A percentile compares a stretch with the other conserved stretches of the same genome.
Conservation (phyloP, 2,888 invertebrate species). For the Opisthograptis luteolata region DNA sequence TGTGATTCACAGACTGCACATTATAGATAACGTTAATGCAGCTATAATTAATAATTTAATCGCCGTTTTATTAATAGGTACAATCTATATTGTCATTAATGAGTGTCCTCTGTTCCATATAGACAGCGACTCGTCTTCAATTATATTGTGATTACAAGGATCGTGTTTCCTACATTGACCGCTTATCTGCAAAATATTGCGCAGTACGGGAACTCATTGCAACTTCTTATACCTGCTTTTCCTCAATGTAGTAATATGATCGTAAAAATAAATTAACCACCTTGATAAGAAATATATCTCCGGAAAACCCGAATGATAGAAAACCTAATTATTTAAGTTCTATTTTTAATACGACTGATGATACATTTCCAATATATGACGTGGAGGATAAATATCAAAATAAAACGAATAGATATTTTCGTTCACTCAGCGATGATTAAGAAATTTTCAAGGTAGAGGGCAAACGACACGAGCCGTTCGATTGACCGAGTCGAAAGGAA, state of each 20-base stretch:
- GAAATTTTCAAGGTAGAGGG: constrained; percentile 38
- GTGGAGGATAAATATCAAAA: constrained; percentile 9
- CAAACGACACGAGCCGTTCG: constrained; percentile 47
- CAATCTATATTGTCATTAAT: constrained; percentile 29
- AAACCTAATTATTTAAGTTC: background rate
- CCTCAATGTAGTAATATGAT: constrained; percentile 12
- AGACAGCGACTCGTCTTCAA: constrained; percentile 31
- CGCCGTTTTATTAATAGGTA: constrained; percentile 27
- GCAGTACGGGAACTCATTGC: constrained; percentile 50
- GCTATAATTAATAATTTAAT: constrained; percentile 26
- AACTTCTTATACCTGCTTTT: constrained; percentile 18
- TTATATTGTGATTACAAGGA: constrained; percentile 33
- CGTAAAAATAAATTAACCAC: constrained; percentile 4
- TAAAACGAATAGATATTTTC: constrained; percentile 15
- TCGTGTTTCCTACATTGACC: constrained; percentile 62
- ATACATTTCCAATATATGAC: constrained; percentile 1
- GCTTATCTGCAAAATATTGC: constrained; percentile 70
- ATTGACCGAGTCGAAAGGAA: constrained; percentile 53
- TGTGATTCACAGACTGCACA: constrained; percentile 6
- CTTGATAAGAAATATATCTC: constrained; percentile 5
- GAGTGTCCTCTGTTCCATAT: constrained; percentile 21
- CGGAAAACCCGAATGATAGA: background rate
- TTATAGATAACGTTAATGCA: constrained; percentile 16
- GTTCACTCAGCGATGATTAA: constrained; percentile 51
- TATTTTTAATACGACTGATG: background rate